Evolutionary conservation across 2,113 vertebrate genomes (phyloP).

Genomic region (Dicrurus megarhynchus): DNA sequence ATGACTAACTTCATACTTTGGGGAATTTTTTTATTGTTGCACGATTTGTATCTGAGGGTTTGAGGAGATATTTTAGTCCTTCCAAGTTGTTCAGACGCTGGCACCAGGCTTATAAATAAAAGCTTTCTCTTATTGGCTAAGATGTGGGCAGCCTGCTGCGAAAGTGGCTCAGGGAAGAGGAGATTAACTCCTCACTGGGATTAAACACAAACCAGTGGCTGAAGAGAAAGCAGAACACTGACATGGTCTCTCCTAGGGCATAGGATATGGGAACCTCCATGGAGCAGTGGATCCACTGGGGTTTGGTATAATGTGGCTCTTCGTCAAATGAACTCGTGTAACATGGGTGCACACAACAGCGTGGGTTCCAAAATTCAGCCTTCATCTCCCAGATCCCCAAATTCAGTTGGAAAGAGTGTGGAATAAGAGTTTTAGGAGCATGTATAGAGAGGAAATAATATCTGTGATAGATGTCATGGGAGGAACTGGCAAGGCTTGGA

Average conservation of each 20-base stretch:
- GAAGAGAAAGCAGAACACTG: neutral
- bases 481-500: neutral
- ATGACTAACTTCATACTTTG: slow-evolving; percentile 7
- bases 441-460: neutral
- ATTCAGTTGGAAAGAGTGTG: neutral
- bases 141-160: neutral
- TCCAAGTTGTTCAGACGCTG: neutral
- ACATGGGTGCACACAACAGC: neutral
- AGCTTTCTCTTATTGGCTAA: neutral
- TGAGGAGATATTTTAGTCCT: slow-evolving; percentile 33
- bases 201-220: neutral
- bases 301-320: neutral
- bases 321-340: neutral
- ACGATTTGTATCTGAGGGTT: neutral
- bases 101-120: slow-evolving; percentile 33
- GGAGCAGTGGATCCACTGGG: neutral
- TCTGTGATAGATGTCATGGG: neutral
- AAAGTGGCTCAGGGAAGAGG: neutral
- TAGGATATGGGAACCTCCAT: neutral
- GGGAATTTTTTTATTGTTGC: slow-evolving; percentile 31
- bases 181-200: neutral
- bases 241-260: neutral
- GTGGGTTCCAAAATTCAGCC: neutral
- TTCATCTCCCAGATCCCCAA: neutral
- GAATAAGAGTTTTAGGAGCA: neutral